Evolutionary conservation across 2,888 invertebrate genomes (phyloP).

Genomic region (Microchrysa polita): DNA sequence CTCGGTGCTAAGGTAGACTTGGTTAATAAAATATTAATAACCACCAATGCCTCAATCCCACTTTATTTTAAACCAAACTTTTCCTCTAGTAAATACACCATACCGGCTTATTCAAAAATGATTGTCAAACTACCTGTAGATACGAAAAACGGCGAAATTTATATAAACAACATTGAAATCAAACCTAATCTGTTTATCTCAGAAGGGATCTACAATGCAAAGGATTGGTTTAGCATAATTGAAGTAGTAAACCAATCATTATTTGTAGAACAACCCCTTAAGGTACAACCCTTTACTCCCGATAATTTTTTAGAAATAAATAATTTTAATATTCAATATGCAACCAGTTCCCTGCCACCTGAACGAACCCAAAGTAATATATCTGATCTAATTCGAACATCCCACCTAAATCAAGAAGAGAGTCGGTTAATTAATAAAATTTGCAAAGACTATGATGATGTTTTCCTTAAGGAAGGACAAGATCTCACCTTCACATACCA

Average conservation of each 20-base stretch:
- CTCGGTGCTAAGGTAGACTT: constrained; percentile 41
- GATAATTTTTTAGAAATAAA: background rate
- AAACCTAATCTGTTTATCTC: background rate
- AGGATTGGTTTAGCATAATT: background rate
- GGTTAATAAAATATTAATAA: constrained; percentile 19
- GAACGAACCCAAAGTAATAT: too few species aligned
- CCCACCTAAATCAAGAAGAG: too few species aligned
- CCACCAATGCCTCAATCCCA: constrained; percentile 26
- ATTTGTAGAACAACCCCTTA: constrained; percentile 1
- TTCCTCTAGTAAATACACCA: background rate
- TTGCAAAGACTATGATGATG: too few species aligned
- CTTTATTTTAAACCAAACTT: constrained; percentile 11
- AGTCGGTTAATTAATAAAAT: too few species aligned
- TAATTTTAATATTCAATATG: background rate
- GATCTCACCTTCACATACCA: too few species aligned
- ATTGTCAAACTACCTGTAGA: constrained; percentile 18
- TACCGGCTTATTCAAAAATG: background rate
- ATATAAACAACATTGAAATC: background rate
- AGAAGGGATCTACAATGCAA: background rate
- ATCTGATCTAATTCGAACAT: too few species aligned
- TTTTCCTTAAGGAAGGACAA: too few species aligned
- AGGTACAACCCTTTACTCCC: too few species aligned
- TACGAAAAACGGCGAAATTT: background rate
- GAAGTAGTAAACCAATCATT: background rate
- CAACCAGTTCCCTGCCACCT: too few species aligned